Base-by-base conservation (phyloP, 2,888 invertebrate genomes). In the Drosophila eohydei region DNA sequence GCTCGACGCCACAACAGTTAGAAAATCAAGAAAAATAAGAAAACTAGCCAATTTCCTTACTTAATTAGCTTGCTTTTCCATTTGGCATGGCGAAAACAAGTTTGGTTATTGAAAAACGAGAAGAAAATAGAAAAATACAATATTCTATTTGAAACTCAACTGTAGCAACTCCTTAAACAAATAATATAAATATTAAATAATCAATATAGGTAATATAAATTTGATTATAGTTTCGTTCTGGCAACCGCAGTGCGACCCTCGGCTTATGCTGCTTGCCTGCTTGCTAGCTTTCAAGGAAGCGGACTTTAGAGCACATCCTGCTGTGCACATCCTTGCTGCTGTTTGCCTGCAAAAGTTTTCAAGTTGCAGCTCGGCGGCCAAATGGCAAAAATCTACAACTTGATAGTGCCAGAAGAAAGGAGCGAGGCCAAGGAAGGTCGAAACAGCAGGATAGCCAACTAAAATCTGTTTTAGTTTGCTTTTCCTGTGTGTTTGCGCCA, bases 301-400 rank as follows among this genome's bases (percentile, higher is more conserved):
- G 43, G 55, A 51, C 41, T 43, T 62, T 44, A 50, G 21, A 63
- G 70, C 30, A 41, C 54, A 46, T 74, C 60, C 67, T 48, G 48
- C 48, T 50, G 48, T 55, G 34, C 32, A 38, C 21, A 51, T 50
- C 30, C 60, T 68, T 62, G 75, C 59, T 80, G 54, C 30, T 64
- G 80, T 80, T 80, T 77, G 61, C 64, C 32, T 30, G 54, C 56
- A 56, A 65, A 78, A 81, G 41, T 82, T 84, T 65, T 67, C 67
- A 69, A 78, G 74, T 67, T 78, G 79, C 81, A 70, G 26, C 59
- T 60, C 50, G 63, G 59, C 68, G 65, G 81, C 81, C 64, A 78
- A 78, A 78, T 69, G 79, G 79, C 82, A 70, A 68, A 78, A 73
- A 64, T 66, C 60, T 44, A 57, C 62, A 74, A 63, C 74, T 75